These are phyloP conservation scores for Phaethon lepturus DNA, from an alignment of 2,113 vertebrate genomes.

Conservation along the genomic window DNA sequence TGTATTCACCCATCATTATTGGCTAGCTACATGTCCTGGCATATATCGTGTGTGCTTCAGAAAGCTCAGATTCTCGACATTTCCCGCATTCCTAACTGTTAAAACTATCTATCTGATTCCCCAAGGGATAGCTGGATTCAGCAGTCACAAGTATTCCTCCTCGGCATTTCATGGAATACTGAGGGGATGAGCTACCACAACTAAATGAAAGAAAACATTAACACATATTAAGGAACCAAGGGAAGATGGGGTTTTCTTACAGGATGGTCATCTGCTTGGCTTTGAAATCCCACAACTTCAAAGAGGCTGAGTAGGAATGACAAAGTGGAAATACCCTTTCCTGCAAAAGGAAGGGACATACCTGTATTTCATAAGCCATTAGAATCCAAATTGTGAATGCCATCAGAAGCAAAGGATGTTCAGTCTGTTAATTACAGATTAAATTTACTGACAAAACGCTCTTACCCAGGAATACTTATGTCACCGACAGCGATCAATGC, in stretches of 20 bases:
- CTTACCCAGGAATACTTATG: background rate
- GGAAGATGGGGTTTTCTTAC: background rate
- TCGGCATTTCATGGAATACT: background rate
- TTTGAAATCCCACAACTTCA: conserved; percentile 3
- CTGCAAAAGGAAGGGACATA: background rate
- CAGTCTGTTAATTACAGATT: background rate
- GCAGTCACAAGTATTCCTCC: background rate
- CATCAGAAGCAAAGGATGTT: background rate
- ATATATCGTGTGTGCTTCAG: background rate
- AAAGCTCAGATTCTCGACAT: background rate
- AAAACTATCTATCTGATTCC: background rate
- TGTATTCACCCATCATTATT: background rate
- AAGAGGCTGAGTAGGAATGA: background rate
- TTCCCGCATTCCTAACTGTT: background rate
- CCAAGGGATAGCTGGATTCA: background rate
- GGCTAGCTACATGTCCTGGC: background rate
- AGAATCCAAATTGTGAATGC: background rate
- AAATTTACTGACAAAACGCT: background rate
- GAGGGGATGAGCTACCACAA: background rate
- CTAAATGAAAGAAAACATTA: background rate
- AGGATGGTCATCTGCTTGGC: background rate
- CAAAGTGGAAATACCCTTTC: background rate
- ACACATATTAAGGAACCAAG: background rate
- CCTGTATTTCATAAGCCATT: background rate
- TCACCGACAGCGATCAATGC: background rate